Base-by-base conservation (phyloP, 2,888 invertebrate genomes). In the Euplagia quadripunctaria region DNA sequence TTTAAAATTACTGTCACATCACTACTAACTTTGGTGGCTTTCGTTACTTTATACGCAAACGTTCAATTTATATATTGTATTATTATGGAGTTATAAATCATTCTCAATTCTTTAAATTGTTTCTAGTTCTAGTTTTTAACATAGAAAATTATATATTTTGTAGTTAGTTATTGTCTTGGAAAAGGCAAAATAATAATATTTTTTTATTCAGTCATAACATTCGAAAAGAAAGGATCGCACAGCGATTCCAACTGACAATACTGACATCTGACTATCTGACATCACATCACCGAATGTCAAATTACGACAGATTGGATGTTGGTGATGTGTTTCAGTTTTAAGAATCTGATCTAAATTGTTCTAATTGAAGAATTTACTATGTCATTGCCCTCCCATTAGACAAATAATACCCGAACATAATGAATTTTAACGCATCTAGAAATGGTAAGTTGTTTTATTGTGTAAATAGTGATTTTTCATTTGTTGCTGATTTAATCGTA, bases 381-480 rank as follows among this genome's bases (percentile, higher is more conserved):
- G 94, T 85, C 82, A 82, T 80, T 87, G 76, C 78, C 73, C 80
- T 86, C 74, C 72, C 77, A 76, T 76, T 91, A 87, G 84, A 70
- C 68, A 75, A 79, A 80, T 72, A 84, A 70, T 76, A 75, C 69
- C 71, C 20, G 63, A 74, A 68, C 72, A 90, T 80, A 74, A 96
- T 96, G 95, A 96, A 96, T 90, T 96, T 95, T 78, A 96, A 96
- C 82, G 95, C 96, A 86, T 95, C 96, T 75, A 93, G 96, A 87
- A 96, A 96, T 76, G 96, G 96, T 96, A 85, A 88, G 89, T 9
- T 76, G 17, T 72, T 68, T 61, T 74, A 75, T 43, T 41, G 41
- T 41, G 41, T 67, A 64, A 58, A 75, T 31, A 79, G 20, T 61
- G 31, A 31, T 12, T 68, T 63, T 51, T 76, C 72, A 77, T 70